Evolutionary conservation across 2,888 invertebrate genomes (phyloP), one percentile per base, ranked within the genome.

Genomic region (Volucella zonaria): DNA sequence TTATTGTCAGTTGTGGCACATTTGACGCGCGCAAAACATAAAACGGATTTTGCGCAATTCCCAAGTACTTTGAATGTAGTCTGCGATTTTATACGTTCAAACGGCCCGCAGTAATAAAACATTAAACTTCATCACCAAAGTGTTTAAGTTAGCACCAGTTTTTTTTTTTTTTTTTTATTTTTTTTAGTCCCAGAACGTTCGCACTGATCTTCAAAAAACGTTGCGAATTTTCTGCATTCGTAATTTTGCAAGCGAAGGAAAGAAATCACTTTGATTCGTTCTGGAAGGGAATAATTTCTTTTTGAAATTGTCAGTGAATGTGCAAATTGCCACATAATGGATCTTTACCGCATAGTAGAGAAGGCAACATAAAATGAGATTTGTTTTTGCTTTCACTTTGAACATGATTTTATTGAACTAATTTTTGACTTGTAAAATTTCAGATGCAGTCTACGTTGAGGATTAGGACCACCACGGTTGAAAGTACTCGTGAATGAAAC

Each of bases 201-300:
- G 74, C 79, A 74, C 71, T 76, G 56, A 49, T 47, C 45, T 31
- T 73, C 62, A 76, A 75, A 85, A 67, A 49, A 73, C 81, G 76
- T 81, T 76, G 76, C 81, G 73, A 85, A 85, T 85, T 85, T 85
- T 85, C 73, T 85, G 85, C 51, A 47, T 71, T 81, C 76, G 81
- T 85, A 81, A 51, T 81, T 80, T 85, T 81, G 68, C 71, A 77
- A 85, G 85, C 75, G 83, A 59, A 66, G 79, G 83, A 71, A 75
- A 61, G 75, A 80, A 75, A 83, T 81, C 81, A 76, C 85, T 85
- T 85, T 80, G 81, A 85, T 85, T 85, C 81, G 85, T 81, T 85
- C 85, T 81, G 68, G 71, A 85, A 85, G 47, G 85, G 81, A 85
- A 77, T 85, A 77, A 81, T 81, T 85, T 81, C 76, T 52, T 64